Base-by-base conservation (phyloP, 23 tunicate species). In the Trididemnum nubilum region DNA sequence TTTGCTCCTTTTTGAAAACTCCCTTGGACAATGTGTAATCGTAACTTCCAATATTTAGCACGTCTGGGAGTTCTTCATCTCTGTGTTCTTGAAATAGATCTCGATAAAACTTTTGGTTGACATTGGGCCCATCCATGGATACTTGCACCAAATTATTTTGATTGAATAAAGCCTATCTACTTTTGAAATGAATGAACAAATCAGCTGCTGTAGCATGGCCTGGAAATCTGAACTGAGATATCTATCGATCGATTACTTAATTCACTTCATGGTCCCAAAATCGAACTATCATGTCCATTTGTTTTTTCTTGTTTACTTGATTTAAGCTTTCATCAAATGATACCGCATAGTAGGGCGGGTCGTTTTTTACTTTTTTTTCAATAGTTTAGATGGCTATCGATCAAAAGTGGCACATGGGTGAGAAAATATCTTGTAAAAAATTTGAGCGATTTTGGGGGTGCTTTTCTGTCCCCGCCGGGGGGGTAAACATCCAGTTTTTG, bases 111-210 rank as follows among this genome's bases (percentile, higher is more conserved):
- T 67, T 67, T n/a, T 38, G 5, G 74, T 67, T 31, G 3, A 67
- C 38, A n/a, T 67, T 67, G 38, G 74, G 38, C 31, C 74, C 74
- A 67, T 67, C 74, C 74, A 67, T 67, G 25, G 74, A 67, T 33
- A 67, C 38, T 33, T 67, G 74, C 74, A 67, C 38, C 74, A 67
- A 67, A 33, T n/a, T 31, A 33, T 38, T 67, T 37, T 15, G 38
- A 33, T 67, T 33, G 21, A 31, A n/a, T 67, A 5, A 32, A 67
- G 38, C 74, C 74, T 4, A 30, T 67, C 38, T 38, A 67, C 38
- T 31, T 67, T 67, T 67, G 18, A 67, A 67, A 67, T 67, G 38
- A 67, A 5, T 32, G n/a, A 67, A 67, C 74, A 67, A 30, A 67
- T 67, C 74, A 12, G 74, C 74, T 67, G 74, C 38, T 67, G 74